Percentiles rank a stretch among this genome's conserved stretches.
Conservation (phyloP, 2,797 vertebrate species). For the Microctenopoma lineatum region DNA sequence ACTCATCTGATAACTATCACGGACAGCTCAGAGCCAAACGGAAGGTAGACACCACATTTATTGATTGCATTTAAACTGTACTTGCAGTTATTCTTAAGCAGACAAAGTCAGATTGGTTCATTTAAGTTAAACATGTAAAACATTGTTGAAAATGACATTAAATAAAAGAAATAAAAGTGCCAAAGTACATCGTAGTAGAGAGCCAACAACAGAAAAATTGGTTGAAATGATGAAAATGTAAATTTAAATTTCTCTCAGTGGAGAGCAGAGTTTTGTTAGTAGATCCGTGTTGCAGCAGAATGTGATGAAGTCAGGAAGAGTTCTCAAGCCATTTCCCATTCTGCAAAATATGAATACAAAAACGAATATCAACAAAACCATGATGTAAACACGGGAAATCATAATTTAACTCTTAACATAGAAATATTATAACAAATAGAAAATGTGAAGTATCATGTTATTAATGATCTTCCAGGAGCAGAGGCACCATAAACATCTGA, state of each 20-base stretch:
- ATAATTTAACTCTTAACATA: not conserved
- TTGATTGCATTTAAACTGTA: not conserved
- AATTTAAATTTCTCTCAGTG: too few species aligned
- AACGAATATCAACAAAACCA: not conserved
- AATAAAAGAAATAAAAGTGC: not conserved
- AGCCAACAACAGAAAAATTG: not conserved
- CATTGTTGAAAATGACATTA: not conserved
- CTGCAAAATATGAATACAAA: not conserved
- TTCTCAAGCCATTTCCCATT: not conserved
- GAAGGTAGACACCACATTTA: constrained; percentile 85
- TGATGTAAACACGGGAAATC: not conserved
- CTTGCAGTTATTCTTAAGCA: not conserved
- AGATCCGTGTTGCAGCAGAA: not conserved
- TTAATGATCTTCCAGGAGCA: not conserved
- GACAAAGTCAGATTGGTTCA: not conserved
- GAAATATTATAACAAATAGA: not conserved
- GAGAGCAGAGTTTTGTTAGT: not conserved
- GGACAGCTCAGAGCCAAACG: constrained; percentile 95
- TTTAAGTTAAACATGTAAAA: not conserved
- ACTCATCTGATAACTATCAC: constrained; percentile 94
- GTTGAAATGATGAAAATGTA: too few species aligned
- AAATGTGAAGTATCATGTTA: not conserved
- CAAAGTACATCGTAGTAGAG: not conserved
- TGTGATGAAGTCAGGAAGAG: not conserved
- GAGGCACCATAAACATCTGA: not conserved